Base-by-base conservation (phyloP, 1,140 invertebrate genomes). In the Drosophila parvula region DNA sequence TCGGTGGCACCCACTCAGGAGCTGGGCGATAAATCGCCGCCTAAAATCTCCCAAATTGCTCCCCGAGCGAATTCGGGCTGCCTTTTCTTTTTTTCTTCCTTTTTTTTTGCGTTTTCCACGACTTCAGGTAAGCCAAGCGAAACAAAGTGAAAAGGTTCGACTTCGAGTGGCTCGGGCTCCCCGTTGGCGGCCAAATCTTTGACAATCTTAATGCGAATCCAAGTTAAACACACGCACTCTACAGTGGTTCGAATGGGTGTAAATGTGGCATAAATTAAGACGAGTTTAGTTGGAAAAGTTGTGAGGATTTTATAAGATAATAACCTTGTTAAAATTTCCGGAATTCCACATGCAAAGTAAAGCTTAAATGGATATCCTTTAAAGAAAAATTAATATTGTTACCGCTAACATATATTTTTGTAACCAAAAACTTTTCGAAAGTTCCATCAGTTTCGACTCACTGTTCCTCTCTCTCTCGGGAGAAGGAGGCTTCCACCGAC, bases 1-100 rank as follows among this genome's bases (percentile, higher is more conserved):
- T 88, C 65, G 69, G 83, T 70, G 75, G 68, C 83, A 86, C 79
- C 70, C 82, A 77, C 83, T 83, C 71, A 69, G 77, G 48, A 57
- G 76, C 50, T 38, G 64, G 43, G 58, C 82, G 71, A 88, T 88
- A 88, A 88, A 88, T 88, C 78, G 81, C 61, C 55, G 69, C 47
- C 77, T 53, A 73, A 86, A 88, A 84, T 89, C 84, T 88, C 64
- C 73, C 65, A 80, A 88, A 88, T 89, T 80, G 84, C 77, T 88
- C 84, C 84, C 84, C 59, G 68, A 88, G 77, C 78, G 67, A 64
- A 81, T 75, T 77, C 63, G 63, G 78, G 70, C 74, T 51, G 18
- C 34, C 34, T 53, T 53, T 38, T 27, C 48, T 34, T 22, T 22
- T 22, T 22, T 11, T 8, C 10, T 32, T 57, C 18, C 30, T 53